A percentile compares a stretch with the other conserved stretches of the same genome.
Conservation (phyloP, 1,140 invertebrate species). For the Polypedilum vanderplanki region DNA sequence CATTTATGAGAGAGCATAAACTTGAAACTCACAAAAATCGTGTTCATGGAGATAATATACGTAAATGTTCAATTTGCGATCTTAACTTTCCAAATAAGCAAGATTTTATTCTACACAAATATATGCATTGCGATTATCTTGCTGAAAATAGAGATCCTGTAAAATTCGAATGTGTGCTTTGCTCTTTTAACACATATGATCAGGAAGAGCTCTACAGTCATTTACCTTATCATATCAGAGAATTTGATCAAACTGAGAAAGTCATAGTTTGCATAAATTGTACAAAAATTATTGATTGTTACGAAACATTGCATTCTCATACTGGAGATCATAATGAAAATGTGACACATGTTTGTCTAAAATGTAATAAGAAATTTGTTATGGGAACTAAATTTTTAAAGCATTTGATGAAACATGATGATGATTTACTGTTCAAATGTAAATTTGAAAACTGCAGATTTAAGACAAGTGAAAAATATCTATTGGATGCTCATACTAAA, state of each 20-base stretch:
- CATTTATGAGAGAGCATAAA: neutral
- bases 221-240: neutral
- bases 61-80: neutral
- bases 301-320: neutral
- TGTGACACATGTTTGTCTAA: neutral
- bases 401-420: neutral
- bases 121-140: conserved; percentile 11
- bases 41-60: neutral
- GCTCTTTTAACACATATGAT: neutral
- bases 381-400: neutral
- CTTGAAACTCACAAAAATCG: neutral
- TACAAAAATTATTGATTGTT: neutral
- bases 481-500: neutral
- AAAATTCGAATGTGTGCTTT: neutral
- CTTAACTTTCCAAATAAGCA: neutral
- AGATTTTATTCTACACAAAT: neutral
- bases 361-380: conserved; percentile 14
- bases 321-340: neutral
- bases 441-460: neutral
- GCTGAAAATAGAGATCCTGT: neutral
- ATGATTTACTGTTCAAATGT: neutral
- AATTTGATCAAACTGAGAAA: neutral
- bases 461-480: neutral
- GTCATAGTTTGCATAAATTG: neutral
- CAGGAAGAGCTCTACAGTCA: neutral